Conservation (phyloP, 2,113 vertebrate species). For the Nyctereutes procyonoides region DNA sequence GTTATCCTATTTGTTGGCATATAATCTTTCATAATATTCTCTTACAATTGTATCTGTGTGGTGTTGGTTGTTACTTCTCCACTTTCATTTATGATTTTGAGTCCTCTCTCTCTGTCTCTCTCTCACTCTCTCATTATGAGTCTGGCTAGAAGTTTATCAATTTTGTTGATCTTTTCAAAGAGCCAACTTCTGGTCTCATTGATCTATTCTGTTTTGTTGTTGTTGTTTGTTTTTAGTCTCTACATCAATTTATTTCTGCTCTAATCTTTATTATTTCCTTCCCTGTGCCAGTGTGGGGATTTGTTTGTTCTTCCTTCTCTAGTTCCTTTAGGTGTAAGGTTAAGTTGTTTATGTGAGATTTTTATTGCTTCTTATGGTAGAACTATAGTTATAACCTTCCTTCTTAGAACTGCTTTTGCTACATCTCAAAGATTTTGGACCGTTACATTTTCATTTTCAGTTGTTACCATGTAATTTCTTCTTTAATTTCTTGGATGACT, state of each 20-base stretch:
- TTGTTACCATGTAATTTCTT: not conserved
- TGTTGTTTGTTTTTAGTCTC: not conserved
- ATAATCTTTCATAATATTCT: not conserved
- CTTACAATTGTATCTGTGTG: not conserved
- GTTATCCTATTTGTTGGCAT: not conserved
- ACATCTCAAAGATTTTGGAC: not conserved
- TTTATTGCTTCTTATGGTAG: not conserved
- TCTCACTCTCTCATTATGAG: not conserved
- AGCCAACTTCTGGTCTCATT: not conserved
- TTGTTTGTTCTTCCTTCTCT: not conserved
- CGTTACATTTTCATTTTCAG: not conserved
- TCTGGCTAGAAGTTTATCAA: not conserved
- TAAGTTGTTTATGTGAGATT: not conserved
- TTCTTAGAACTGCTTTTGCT: not conserved
- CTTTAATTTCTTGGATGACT: not conserved
- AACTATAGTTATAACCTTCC: not conserved
- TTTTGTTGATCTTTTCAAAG: not conserved
- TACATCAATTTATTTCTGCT: not conserved
- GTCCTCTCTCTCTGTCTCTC: not conserved
- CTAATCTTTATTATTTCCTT: not conserved
- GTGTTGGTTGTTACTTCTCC: not conserved
- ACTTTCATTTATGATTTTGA: not conserved
- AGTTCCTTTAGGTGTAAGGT: not conserved
- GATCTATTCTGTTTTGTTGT: not conserved
- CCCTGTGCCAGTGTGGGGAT: not conserved